phyloP scores from a whole-genome alignment of 2,797 vertebrate species.

The Notoglanidium macrostoma region DNA sequence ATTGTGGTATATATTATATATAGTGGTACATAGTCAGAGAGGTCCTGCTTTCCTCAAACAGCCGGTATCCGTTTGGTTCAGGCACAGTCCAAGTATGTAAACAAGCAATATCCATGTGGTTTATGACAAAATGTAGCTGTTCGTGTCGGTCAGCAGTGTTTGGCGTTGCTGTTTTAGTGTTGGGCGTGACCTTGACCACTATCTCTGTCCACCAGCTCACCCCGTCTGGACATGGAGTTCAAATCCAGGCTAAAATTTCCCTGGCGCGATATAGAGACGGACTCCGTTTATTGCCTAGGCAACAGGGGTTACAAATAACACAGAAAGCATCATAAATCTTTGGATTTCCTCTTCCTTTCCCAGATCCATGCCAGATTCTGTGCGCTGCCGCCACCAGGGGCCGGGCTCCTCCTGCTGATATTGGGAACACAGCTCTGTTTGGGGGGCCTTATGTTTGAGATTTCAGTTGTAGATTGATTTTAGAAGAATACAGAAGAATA shows the following conservation, averaged over 20 bases:
- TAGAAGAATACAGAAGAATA: background rate
- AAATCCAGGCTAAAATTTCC: constrained; percentile 14
- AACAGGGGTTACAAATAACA: constrained; percentile 36
- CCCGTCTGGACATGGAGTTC: constrained; percentile 20
- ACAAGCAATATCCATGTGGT: background rate
- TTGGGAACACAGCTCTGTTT: background rate
- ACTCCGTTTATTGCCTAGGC: constrained; percentile 12
- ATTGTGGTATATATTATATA: too few species aligned
- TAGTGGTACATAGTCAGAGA: background rate
- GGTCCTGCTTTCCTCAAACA: background rate
- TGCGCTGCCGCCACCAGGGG: background rate
- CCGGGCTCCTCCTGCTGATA: background rate
- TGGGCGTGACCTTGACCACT: constrained; percentile 20
- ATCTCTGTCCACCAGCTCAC: constrained; percentile 41
- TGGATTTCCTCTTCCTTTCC: constrained; percentile 41
- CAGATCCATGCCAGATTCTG: constrained; percentile 39
- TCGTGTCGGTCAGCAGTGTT: background rate
- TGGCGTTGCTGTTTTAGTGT: constrained; percentile 22
- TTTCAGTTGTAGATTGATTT: background rate
- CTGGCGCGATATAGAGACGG: constrained; percentile 2
- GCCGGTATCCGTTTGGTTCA: constrained; percentile 6
- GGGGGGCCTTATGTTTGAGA: background rate
- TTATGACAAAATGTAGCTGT: background rate
- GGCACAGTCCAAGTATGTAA: background rate
- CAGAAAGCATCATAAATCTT: constrained; percentile 10